Evolutionary conservation across 2,113 vertebrate genomes (phyloP), one percentile per base, ranked within the genome.

Genomic region (Takifugu bimaculatus): DNA sequence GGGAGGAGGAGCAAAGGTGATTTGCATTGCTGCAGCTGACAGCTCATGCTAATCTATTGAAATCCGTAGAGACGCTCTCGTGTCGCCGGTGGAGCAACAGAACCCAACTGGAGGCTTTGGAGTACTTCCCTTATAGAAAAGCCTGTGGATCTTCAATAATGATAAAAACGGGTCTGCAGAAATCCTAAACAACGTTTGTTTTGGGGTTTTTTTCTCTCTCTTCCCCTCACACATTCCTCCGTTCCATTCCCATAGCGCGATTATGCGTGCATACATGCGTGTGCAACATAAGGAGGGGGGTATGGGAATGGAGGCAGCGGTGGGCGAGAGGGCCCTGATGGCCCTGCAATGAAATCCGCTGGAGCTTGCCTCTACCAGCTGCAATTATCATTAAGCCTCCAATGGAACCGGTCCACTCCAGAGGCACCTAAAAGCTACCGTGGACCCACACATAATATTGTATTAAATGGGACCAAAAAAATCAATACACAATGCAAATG

Each of bases 401-500:
- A 64, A 81, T 87, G 87, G 85, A 88, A 82, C 82, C 26, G 77
- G 68, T 84, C 85, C 89, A 87, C 87, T 88, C 88, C 87, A 90
- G 78, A 82, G 77, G 83, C 80, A 81, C 80, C 82, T 89, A 86
- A 90, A 88, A 90, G 85, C 88, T 60, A 68, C 77, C 68, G 62
- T 70, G 71, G 88, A 88, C 88, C 85, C 86, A 89, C 88, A 90
- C 87, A 85, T 91, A 90, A 91, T 89, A 89, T 87, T 90, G 82
- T 88, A 92, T 90, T 91, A 92, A 92, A 91, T 88, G 86, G 82
- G 75, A 83, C 82, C 81, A 68, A 81, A 88, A 90, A 91, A 91
- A 91, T 91, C 88, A 91, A 92, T 90, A 88, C 90, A 88, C 88
- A 88, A 89, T 88, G 89, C 87, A 91, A 91, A 91, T 90, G 88